Percentiles rank a stretch among this genome's conserved stretches.
phyloP scores from a whole-genome alignment of 23 tunicate species.

The Trididemnum miniatum region DNA sequence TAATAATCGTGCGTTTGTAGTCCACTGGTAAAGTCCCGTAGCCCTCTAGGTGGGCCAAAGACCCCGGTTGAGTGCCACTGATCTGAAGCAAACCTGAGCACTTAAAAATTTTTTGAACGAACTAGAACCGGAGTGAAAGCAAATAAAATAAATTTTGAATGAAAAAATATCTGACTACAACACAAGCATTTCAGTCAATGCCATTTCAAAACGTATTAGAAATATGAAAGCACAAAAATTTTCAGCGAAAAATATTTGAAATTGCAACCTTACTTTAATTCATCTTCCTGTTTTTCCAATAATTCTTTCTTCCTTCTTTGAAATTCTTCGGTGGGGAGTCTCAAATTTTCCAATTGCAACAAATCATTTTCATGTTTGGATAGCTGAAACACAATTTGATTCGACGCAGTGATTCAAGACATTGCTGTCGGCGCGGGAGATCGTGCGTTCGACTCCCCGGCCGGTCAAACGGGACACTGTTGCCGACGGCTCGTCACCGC shows the following conservation, averaged over 20 bases:
- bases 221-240: too few relatives aligned
- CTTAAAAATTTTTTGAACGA: too few relatives aligned
- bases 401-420: neutral
- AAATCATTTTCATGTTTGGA: conserved; percentile 65
- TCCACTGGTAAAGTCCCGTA: too few relatives aligned
- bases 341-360: conserved; percentile 42
- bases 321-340: conserved; percentile 62
- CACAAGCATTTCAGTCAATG: neutral
- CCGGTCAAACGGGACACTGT: neutral
- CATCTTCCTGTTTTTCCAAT: conserved; percentile 41
- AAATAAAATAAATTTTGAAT: conserved; percentile 8
- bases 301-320: conserved; percentile 42
- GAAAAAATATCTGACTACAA: too few relatives aligned
- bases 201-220: too few relatives aligned
- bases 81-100: too few relatives aligned
- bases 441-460: neutral
- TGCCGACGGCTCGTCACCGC: neutral
- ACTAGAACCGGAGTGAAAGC: too few relatives aligned
- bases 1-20: too few relatives aligned
- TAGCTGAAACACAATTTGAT: conserved; percentile 29
- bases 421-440: neutral
- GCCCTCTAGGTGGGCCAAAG: too few relatives aligned
- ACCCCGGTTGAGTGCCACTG: too few relatives aligned
- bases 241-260: too few relatives aligned
- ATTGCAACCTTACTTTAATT: conserved; percentile 45